These are phyloP conservation scores for Cossypha heuglini DNA, from an alignment of 2,797 vertebrate genomes.

Conservation along the genomic window DNA sequence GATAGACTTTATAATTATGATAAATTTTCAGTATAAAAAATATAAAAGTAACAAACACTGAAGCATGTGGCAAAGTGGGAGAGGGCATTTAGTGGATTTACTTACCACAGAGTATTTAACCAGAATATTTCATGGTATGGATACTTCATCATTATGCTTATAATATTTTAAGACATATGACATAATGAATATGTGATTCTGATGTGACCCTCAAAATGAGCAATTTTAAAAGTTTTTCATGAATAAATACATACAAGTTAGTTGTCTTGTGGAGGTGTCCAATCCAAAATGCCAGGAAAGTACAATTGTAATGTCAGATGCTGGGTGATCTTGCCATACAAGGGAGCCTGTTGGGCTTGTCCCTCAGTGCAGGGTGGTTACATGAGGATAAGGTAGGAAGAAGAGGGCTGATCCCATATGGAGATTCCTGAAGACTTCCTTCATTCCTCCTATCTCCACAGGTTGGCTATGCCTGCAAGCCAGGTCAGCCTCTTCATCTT, in stretches of 20 bases:
- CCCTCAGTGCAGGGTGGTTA: not conserved
- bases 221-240: not conserved
- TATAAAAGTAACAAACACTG: not conserved
- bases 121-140: not conserved
- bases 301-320: not conserved
- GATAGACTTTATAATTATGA: not conserved
- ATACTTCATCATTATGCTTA: not conserved
- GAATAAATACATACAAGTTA: not conserved
- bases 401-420: not conserved
- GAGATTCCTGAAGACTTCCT: not conserved
- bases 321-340: not conserved
- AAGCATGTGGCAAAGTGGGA: not conserved
- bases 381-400: not conserved
- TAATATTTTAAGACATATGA: not conserved
- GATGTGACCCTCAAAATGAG: not conserved
- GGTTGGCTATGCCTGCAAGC: not conserved
- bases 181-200: not conserved
- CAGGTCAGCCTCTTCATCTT: not conserved
- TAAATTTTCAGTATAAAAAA: not conserved
- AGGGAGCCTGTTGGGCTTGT: not conserved
- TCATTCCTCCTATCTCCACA: not conserved
- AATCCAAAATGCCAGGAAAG: not conserved
- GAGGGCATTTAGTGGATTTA: not conserved
- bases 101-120: not conserved
- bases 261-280: not conserved